A percentile compares a stretch with the other conserved stretches of the same genome.
Conservation (phyloP, 2,113 vertebrate genomes). For the Neomonachus schauinslandi region DNA sequence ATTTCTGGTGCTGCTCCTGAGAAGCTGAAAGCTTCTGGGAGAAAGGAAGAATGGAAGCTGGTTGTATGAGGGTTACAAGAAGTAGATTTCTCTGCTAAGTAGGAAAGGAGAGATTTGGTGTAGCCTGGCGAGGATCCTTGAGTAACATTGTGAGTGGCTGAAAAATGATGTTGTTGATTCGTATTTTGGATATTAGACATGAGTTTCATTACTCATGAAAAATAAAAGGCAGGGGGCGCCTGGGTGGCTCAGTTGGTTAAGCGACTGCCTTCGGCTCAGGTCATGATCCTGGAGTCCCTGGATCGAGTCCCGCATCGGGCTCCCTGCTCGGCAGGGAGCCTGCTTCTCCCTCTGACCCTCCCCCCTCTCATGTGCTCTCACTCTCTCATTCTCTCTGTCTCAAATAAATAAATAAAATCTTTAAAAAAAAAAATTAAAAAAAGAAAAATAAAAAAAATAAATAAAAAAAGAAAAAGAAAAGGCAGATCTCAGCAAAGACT, state of each 20-base stretch:
- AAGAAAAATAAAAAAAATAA: too few relatives aligned
- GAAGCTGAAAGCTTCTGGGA: not conserved
- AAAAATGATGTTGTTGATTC: not conserved
- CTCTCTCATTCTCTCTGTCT: too few relatives aligned
- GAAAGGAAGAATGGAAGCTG: too few relatives aligned
- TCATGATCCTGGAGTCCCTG: too few relatives aligned
- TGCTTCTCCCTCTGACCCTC: too few relatives aligned
- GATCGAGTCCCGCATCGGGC: too few relatives aligned
- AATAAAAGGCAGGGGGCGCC: not conserved
- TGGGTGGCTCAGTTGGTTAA: too few relatives aligned
- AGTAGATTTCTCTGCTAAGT: not conserved
- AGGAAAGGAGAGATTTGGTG: not conserved
- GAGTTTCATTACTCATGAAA: not conserved
- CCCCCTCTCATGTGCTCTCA: too few relatives aligned
- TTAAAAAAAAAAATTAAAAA: too few relatives aligned
- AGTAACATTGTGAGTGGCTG: not conserved
- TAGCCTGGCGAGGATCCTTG: not conserved
- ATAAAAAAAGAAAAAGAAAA: constrained; percentile 26
- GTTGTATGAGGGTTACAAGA: not conserved
- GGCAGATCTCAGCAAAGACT: not conserved
- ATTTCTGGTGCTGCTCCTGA: not conserved
- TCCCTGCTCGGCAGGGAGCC: too few relatives aligned
- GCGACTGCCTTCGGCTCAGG: too few relatives aligned
- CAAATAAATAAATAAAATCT: too few relatives aligned
- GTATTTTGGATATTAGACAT: not conserved